Evolutionary conservation across 1,140 invertebrate species (phyloP).

Genomic region (Zophobas morio): DNA sequence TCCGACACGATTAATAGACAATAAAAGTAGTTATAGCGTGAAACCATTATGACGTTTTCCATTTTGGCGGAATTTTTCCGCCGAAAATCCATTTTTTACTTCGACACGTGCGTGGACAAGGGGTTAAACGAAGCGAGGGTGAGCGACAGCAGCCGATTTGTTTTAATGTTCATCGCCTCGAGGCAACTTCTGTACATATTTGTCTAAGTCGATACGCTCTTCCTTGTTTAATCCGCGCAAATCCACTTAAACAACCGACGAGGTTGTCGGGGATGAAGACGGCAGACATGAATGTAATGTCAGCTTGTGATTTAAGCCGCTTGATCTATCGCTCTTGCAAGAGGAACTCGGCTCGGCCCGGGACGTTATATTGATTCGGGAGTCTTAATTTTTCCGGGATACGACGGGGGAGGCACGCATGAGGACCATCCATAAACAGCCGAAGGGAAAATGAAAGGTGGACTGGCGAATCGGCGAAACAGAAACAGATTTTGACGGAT

Average conservation of each 20-base stretch:
- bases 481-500: too few relatives aligned
- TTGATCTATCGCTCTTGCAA: conserved; percentile 31
- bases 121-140: conserved; percentile 12
- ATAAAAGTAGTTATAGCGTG: too few relatives aligned
- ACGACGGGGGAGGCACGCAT: too few relatives aligned
- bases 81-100: not conserved
- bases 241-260: conserved; percentile 41
- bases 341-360: conserved; percentile 11
- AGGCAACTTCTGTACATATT: conserved; percentile 50
- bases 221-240: conserved; percentile 45
- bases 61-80: not conserved
- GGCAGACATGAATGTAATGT: conserved; percentile 41
- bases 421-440: too few relatives aligned
- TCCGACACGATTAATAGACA: too few relatives aligned
- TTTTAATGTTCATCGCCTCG: conserved; percentile 51
- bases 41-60: too few relatives aligned
- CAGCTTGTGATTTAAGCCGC: conserved; percentile 39
- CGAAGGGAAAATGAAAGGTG: too few relatives aligned
- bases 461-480: too few relatives aligned
- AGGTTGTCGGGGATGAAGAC: conserved; percentile 37
- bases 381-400: conserved; percentile 21
- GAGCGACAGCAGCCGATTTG: conserved; percentile 44
- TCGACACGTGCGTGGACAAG: not conserved
- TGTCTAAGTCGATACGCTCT: conserved; percentile 42
- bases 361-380: conserved; percentile 24